Base-by-base conservation (phyloP, 2,888 invertebrate genomes). In the Salticus scenicus region DNA sequence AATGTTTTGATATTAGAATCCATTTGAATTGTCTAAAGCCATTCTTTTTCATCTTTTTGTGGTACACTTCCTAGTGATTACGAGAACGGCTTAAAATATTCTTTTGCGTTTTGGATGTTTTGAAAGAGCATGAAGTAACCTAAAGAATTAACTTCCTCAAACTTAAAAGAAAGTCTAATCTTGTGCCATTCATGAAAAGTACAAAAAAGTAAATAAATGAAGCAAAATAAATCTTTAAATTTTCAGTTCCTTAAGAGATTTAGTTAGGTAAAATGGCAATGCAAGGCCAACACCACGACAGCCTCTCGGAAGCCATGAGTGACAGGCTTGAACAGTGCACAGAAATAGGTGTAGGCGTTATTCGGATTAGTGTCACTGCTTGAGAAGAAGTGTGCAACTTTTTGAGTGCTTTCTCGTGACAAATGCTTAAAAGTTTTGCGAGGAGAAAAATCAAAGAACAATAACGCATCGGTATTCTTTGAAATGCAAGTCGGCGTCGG, bases 261-360 rank as follows among this genome's bases (percentile, higher is more conserved):
- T 82, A 71, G 27, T 67, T 64, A 28, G 30, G 24, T 27, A 47
- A 64, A 76, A 51, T 76, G 82, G 82, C 82, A 81, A 75, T 67
- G 70, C 74, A 81, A 81, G 75, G 81, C 67, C 73, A 57, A 41
- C 66, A 47, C 5, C 24, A 79, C 64, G 72, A 67, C 73, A 67
- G 41, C 70, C 37, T 27, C 30, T 76, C 70, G 74, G 75, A 75
- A 81, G 81, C 63, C 41, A 14, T 81, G 82, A 82, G 76, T 82
- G 82, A 76, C 82, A n/a, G 42, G 82, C 42, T 70, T 31, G 57
- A 57, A 63, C 81, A 81, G 70, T 37, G 70, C 27, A 33, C 51
- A 63, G 82, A 82, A 75, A 37, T 69, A 82, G 82, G 82, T 76
- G 82, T 82, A 76, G 82, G 82, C 70, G 82, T 82, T 76, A 71